Base-by-base conservation (phyloP, 1,140 invertebrate species). In the Helicoverpa armigera region DNA sequence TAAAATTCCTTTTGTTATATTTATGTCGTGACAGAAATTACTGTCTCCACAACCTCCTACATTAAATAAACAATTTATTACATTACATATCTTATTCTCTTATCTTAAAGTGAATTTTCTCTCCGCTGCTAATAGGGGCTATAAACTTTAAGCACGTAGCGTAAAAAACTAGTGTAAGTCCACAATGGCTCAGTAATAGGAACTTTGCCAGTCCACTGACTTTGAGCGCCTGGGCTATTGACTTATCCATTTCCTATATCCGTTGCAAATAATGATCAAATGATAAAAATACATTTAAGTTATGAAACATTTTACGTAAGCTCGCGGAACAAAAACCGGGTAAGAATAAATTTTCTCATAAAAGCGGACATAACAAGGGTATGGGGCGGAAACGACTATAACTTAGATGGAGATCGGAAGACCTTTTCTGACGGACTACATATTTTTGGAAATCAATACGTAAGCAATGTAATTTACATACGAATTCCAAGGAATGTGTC, bases 361-460 rank as follows among this genome's bases (percentile, higher is more conserved):
- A 61, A 72, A 70, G 63, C 79, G 79, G 72, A 81, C 72, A 69
- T 81, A 56, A 81, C 72, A 81, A 65, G 67, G 72, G 50, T 75
- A 74, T 63, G 58, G 65, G 43, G 51, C 72, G 79, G 79, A 75
- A 65, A 75, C 58, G 72, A 65, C 79, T 81, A 75, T 81, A 81
- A 81, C 43, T 74, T 81, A 61, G 70, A 63, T 67, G 75, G 48
- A 65, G 67, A 60, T 72, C 70, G 70, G 79, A 81, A 75, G 79
- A 48, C 70, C 60, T 67, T 77, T 67, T 65, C 48, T 81, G 70
- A 81, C 43, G 63, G 72, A 81, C 70, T 81, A 75, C 65, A 81
- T 48, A 81, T 75, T 75, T 81, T 81, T 16, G 54, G 70, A 81
- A 81, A 81, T 65, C 79, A 72, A 81, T 81, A 72, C 43, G 79